Base-by-base conservation (phyloP, 2,797 vertebrate species). In the Alauda arvensis region DNA sequence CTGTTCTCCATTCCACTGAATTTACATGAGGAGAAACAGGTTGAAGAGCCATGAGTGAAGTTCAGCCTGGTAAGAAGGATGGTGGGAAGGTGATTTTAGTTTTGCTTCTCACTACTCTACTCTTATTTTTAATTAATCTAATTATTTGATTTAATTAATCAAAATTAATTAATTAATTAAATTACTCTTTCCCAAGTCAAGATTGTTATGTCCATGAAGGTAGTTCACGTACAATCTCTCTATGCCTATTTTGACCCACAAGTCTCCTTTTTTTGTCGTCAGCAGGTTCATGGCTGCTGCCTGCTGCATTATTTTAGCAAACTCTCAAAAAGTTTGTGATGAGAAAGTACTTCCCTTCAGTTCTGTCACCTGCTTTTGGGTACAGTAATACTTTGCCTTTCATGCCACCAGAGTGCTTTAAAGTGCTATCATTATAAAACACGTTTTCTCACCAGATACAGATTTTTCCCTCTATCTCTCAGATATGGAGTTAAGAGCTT, bases 1-100 rank as follows among this genome's bases (percentile, higher is more conserved):
- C 10, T 2, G 1, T 43, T 66, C 16, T 11, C 5, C 3, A 14
- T n/a, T 10, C 9, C 14, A 18, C 3, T 28, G 19, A 45, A 59
- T 55, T 15, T 9, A 19, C 26, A 17, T 9, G 1, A 3, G 7
- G 14, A 10, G 11, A 19, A 66, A 53, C 4, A 53, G 3, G 2
- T 12, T 49, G 34, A 76, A 63, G 26, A 39, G 11, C 15, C 8
- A 3, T 17, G 14, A 60, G 7, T 11, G 10, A 51, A 63, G 9
- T 0, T 49, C 8, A 67, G 5, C 5, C 18, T 63, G 16, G 8
- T 23, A 68, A 77, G 13, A 67, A 45, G 5, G 10, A 6, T 29
- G 18, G 11, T 26, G 6, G 13, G 60, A 80, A 84, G 4, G 8
- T 21, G 7, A 6, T 72, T 79, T 43, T 29, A 49, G 8, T 40